Base-by-base conservation (phyloP, 2,888 invertebrate species). In the Amiota communis region DNA sequence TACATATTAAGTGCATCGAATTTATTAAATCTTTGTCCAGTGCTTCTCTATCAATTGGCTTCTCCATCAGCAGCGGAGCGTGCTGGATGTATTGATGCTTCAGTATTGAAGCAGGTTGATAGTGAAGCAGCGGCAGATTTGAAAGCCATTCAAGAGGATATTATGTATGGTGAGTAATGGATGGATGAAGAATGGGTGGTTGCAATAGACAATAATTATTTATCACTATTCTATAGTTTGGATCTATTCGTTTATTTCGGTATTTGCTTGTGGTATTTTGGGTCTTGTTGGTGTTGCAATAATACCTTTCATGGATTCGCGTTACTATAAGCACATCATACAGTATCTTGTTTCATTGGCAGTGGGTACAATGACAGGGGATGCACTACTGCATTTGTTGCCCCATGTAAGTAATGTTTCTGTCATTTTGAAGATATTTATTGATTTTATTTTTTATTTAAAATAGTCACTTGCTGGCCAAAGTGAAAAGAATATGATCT, bases 291-390 rank as follows among this genome's bases (percentile, higher is more conserved):
- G 97, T 1, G 95, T 98, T 12, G 95, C 95, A 6, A 95, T 97
- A 9, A 96, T 98, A 84, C 98, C 98, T 0, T 93, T 97, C 57
- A 97, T 98, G 95, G 95, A 95, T 88, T 93, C 95, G 81, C 92
- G 92, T 15, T 96, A 96, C 88, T 98, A 97, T 88, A 95, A 97
- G 84, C 95, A 96, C 79, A 90, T 98, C 49, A 91, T 98, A 71
- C 97, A 98, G 89, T 97, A 97, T 89, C 91, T 98, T 76, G 97
- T 98, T 2, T 97, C 98, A 0, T 91, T 98, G 79, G 98, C 98
- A 15, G 95, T 98, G 49, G 98, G 97, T 0, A 96, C 97, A 0
- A 91, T 97, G 74, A 94, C 96, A 64, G 98, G 98, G 0, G 98
- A 98, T 90, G 98, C 98, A 0, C 90, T 98, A 63, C 90, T 98